Conservation (phyloP, 1,140 invertebrate species). For the Belonocnema kinseyi region DNA sequence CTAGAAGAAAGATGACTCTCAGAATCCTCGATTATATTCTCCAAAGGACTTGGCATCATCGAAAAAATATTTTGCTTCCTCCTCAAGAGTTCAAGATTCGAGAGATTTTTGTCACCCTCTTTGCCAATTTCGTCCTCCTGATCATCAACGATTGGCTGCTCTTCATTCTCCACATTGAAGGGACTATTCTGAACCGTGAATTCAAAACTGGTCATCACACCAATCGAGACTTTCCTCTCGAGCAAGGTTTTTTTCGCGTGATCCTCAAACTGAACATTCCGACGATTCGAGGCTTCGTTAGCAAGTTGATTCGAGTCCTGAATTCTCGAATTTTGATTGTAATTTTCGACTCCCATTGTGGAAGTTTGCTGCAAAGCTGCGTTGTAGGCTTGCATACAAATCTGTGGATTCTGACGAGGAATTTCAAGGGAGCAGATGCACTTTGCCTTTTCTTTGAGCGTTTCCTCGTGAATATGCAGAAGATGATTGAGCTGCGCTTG, state of each 20-base stretch:
- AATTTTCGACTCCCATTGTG: conserved; percentile 13
- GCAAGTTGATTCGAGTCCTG: neutral
- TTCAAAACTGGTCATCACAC: conserved; percentile 84
- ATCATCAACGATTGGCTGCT: conserved; percentile 66
- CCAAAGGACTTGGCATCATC: conserved; percentile 56
- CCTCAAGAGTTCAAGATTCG: conserved; percentile 45
- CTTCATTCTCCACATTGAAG: conserved; percentile 53
- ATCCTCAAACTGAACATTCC: conserved; percentile 38
- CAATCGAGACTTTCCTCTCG: conserved; percentile 81
- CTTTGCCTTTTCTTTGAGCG: conserved; percentile 49
- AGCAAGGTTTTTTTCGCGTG: conserved; percentile 55
- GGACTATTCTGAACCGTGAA: conserved; percentile 77
- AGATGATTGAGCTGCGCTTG: conserved; percentile 66
- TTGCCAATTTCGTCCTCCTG: conserved; percentile 61
- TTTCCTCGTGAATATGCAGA: conserved; percentile 65
- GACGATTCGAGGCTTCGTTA: neutral
- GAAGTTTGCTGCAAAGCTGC: conserved; percentile 1
- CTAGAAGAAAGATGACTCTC: conserved; percentile 71
- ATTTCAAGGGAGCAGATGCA: conserved; percentile 41
- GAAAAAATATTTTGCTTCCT: conserved; percentile 62
- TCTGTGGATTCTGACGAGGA: conserved; percentile 25
- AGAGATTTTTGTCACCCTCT: conserved; percentile 59
- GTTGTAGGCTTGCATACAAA: conserved; percentile 24
- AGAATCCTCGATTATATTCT: conserved; percentile 71
- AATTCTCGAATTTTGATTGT: neutral